Percentiles rank a stretch among this genome's conserved stretches.
These are phyloP conservation scores for Maconellicoccus hirsutus DNA, from an alignment of 1,140 invertebrate genomes.

Conservation along the genomic window DNA sequence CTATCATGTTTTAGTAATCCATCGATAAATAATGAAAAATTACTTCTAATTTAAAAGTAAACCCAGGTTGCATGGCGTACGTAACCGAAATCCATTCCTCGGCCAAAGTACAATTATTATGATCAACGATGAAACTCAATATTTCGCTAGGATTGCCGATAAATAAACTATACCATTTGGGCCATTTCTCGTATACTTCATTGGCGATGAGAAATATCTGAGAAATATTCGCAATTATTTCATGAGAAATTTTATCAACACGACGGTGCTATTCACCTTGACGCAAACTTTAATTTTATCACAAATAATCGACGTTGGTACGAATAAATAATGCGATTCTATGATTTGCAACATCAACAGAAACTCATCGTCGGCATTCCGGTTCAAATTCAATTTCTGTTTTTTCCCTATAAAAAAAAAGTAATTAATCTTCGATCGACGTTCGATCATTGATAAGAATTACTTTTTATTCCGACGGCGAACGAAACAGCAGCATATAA, in stretches of 20 bases:
- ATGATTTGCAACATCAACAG: not conserved
- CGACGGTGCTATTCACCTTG: not conserved
- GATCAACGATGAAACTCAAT: not conserved
- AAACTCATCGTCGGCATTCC: not conserved
- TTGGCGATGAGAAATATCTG: not conserved
- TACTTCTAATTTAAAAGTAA: not conserved
- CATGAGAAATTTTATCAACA: no score
- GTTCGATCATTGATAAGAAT: not conserved
- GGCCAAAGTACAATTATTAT: not conserved
- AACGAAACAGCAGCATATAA: conserved; percentile 3
- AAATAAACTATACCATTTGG: not conserved
- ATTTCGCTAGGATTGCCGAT: not conserved
- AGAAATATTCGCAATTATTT: no score
- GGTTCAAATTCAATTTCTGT: not conserved
- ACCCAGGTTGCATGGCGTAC: not conserved
- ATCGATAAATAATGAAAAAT: not conserved
- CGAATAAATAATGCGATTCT: not conserved
- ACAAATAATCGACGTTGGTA: not conserved
- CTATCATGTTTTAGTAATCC: no score
- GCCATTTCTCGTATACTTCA: not conserved
- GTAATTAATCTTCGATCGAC: no score
- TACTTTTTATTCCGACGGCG: not conserved
- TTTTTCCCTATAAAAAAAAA: not conserved
- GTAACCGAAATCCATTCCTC: not conserved
- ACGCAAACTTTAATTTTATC: not conserved